These are phyloP conservation scores for Cataglyphis hispanica DNA, from an alignment of 1,140 invertebrate species.

Conservation along the genomic window DNA sequence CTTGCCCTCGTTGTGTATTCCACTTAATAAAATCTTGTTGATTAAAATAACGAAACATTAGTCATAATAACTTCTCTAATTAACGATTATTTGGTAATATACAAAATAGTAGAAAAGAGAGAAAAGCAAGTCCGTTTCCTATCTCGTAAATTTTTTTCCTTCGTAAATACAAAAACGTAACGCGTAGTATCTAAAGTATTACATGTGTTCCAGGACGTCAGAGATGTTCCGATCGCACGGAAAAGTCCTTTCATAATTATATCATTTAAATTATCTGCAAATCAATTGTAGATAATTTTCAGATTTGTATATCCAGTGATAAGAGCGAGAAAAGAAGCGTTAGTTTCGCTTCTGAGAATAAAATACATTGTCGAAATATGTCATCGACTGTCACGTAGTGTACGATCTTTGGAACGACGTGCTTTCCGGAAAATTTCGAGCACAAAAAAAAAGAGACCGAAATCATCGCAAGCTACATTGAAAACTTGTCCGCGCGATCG, in stretches of 20 bases:
- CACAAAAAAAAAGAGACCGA: neutral
- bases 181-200: constrained; percentile 70
- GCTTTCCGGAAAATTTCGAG: constrained; percentile 1
- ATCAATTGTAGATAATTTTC: neutral
- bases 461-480: neutral
- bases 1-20: constrained; percentile 29
- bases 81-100: constrained; percentile 67
- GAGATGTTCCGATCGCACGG: constrained; percentile 38
- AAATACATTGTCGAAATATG: neutral
- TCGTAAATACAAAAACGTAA: constrained; percentile 75
- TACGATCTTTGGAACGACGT: neutral
- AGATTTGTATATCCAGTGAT: neutral
- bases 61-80: constrained; percentile 68
- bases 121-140: constrained; percentile 68
- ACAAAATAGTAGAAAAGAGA: constrained; percentile 81
- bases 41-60: constrained; percentile 76
- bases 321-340: neutral
- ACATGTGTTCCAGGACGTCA: constrained; percentile 64
- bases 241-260: constrained; percentile 11
- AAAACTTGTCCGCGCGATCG: constrained; percentile 29
- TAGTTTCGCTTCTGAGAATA: too few relatives aligned
- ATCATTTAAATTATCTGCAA: constrained; percentile 49
- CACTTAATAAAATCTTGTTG: constrained; percentile 76
- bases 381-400: neutral
- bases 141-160: constrained; percentile 65